These are phyloP conservation scores for Okapia johnstoni DNA, from an alignment of 2,113 vertebrate genomes.

Conservation along the genomic window DNA sequence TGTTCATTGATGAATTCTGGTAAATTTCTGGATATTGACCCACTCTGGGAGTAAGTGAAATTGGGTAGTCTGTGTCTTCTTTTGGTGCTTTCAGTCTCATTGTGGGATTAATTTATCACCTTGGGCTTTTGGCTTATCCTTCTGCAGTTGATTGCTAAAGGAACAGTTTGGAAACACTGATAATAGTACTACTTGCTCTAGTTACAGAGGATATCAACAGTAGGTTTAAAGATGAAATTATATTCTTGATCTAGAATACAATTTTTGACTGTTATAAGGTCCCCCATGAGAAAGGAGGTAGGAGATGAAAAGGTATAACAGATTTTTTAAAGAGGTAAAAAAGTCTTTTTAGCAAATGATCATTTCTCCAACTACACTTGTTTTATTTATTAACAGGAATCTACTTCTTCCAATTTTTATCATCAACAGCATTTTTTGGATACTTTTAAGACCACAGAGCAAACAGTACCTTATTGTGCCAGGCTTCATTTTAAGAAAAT, in stretches of 20 bases:
- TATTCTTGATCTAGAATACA: not conserved
- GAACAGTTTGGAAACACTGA: not conserved
- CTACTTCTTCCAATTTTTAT: not conserved
- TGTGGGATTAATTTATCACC: not conserved
- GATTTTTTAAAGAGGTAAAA: not conserved
- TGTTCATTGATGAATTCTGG: not conserved
- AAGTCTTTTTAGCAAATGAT: not conserved
- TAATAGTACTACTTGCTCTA: not conserved
- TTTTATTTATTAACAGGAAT: not conserved
- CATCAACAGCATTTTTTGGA: not conserved
- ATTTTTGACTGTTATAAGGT: not conserved
- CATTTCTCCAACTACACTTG: not conserved
- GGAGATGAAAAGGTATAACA: not conserved
- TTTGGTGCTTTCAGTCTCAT: not conserved
- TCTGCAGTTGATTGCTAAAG: not conserved
- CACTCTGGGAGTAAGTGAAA: not conserved
- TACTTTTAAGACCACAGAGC: not conserved
- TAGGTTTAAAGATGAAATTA: not conserved
- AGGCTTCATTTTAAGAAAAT: constrained; percentile 13
- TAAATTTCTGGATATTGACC: not conserved
- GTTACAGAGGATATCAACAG: not conserved
- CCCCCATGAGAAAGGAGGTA: fast-evolving
- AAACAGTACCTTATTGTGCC: not conserved
- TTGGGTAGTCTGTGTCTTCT: not conserved
- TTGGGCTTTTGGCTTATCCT: not conserved